These are phyloP conservation scores for Neoscelio sp. DNA, from an alignment of 2,888 invertebrate genomes.

Conservation along the genomic window DNA sequence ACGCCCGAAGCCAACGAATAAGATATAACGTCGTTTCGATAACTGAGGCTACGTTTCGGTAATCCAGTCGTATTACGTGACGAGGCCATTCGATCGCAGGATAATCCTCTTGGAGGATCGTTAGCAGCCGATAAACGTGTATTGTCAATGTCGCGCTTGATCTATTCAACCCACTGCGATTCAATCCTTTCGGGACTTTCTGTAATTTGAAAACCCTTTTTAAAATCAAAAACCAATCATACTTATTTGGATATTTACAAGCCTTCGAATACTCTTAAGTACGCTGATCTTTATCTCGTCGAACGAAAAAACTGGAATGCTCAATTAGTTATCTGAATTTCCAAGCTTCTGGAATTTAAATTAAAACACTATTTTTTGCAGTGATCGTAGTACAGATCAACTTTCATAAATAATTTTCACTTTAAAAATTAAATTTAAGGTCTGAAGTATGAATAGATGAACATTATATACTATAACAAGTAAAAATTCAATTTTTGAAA, in stretches of 20 bases:
- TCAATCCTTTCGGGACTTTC: conserved; percentile 24
- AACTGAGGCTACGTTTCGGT: conserved; percentile 64
- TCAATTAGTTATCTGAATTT: too few species aligned
- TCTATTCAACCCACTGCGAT: conserved; percentile 35
- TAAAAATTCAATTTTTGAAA: too few species aligned
- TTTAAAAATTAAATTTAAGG: too few species aligned
- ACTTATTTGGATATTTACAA: conserved; percentile 24
- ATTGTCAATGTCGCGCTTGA: conserved; percentile 64
- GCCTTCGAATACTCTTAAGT: conserved; percentile 16
- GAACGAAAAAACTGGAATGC: too few species aligned
- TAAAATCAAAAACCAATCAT: conserved; percentile 38
- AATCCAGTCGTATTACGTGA: conserved; percentile 69
- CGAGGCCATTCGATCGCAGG: conserved; percentile 63
- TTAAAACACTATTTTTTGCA: too few species aligned
- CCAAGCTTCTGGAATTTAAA: too few species aligned
- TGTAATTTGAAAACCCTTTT: conserved; percentile 15
- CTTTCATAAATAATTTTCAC: too few species aligned
- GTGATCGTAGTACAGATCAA: too few species aligned
- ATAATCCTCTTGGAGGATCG: conserved; percentile 71
- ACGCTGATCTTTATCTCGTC: conserved; percentile 15
- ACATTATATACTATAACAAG: too few species aligned
- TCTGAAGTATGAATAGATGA: too few species aligned
- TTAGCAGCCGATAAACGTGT: conserved; percentile 71
- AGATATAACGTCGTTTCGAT: conserved; percentile 69
- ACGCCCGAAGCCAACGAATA: conserved; percentile 57